These are phyloP conservation scores for Microcebus lehilahytsara DNA, from an alignment of 2,113 vertebrate genomes.

Conservation along the genomic window DNA sequence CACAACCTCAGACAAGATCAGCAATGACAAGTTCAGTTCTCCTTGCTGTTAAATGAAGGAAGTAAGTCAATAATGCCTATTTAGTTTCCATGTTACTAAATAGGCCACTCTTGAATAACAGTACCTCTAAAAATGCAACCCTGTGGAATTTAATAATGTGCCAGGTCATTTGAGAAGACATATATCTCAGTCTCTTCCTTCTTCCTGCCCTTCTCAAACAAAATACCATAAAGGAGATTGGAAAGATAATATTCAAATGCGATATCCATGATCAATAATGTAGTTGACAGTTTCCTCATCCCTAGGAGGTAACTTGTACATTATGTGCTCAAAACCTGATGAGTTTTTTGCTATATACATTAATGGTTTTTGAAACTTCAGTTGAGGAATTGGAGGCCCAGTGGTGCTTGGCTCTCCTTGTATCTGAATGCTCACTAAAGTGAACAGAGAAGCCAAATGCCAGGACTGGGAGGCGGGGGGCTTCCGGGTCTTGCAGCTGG, in stretches of 20 bases:
- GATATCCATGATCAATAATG: neutral
- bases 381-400: neutral
- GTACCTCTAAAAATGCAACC: neutral
- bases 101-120: conserved; percentile 11
- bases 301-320: neutral
- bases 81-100: conserved; percentile 42
- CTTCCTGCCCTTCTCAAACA: conserved; percentile 25
- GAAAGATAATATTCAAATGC: conserved; percentile 2
- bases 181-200: neutral
- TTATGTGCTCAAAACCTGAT: neutral
- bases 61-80: neutral
- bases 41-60: neutral
- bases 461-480: neutral
- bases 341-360: neutral
- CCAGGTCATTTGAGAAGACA: conserved; percentile 10
- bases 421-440: neutral
- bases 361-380: neutral
- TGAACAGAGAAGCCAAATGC: neutral
- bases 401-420: neutral
- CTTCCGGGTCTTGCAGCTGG: neutral
- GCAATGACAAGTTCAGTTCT: neutral
- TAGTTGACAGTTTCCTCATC: neutral
- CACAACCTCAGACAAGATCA: neutral
- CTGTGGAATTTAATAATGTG: neutral
- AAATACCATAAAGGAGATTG: neutral